Evolutionary conservation across 37 sponge, comb jelly and placozoan species (phyloP).

Genomic region (Halichondria panicea): DNA sequence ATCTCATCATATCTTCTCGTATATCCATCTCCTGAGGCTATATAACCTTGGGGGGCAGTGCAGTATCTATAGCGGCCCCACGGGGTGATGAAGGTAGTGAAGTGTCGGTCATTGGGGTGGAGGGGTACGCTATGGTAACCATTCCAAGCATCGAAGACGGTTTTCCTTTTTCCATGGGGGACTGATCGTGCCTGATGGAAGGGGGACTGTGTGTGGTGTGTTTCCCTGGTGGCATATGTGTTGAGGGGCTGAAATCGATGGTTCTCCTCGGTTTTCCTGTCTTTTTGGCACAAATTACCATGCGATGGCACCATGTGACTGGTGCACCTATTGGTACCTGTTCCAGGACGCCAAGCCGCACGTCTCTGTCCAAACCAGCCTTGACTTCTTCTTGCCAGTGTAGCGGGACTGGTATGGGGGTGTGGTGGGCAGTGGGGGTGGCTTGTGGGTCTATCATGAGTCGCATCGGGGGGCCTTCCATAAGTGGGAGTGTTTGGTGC

Average conservation of each 20-base stretch:
- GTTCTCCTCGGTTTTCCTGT: conserved; percentile 1
- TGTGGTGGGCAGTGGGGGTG: conserved; percentile 14
- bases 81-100: conserved; percentile 49
- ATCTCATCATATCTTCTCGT: conserved; percentile 38
- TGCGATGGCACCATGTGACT: conserved; percentile 37
- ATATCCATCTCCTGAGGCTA: conserved; percentile 45
- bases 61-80: conserved; percentile 37
- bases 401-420: conserved; percentile 21
- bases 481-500: conserved; percentile 15
- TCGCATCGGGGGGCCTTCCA: conserved; percentile 36
- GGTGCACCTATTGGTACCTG: conserved; percentile 29
- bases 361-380: conserved; percentile 30
- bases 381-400: conserved; percentile 34
- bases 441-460: conserved; percentile 32
- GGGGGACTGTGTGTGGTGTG: conserved; percentile 19
- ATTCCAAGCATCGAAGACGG: conserved; percentile 50
- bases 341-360: conserved; percentile 29
- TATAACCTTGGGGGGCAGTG: conserved; percentile 57
- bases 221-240: conserved; percentile 12
- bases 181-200: conserved; percentile 42
- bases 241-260: conserved; percentile 27
- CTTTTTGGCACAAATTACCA: conserved; percentile 20
- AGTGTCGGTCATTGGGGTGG: conserved; percentile 39
- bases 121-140: conserved; percentile 55
- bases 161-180: conserved; percentile 37